phyloP scores from a whole-genome alignment of 2,113 vertebrate genomes.

The Stomatorhinus ivindoensis region DNA sequence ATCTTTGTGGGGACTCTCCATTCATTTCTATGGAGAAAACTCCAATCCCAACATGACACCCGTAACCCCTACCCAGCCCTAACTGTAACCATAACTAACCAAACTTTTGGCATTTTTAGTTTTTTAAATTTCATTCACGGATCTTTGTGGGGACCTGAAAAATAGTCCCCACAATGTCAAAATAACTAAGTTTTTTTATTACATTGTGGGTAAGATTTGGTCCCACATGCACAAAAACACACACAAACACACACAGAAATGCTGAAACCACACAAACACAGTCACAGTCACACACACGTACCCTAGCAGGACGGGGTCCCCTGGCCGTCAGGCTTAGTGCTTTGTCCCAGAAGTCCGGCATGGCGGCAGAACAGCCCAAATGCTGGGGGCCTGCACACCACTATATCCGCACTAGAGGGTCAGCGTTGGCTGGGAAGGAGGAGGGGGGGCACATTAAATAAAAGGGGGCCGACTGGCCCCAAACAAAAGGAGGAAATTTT shows the following conservation, averaged over 20 bases:
- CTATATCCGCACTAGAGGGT: background rate
- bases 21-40: too few species aligned
- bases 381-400: background rate
- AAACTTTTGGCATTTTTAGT: too few species aligned
- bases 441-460: background rate
- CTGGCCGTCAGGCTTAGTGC: background rate
- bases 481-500: conserved; percentile 6
- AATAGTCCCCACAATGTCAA: background rate
- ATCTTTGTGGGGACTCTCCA: too few species aligned
- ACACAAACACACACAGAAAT: background rate
- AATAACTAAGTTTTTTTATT: background rate
- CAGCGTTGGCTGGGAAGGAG: background rate
- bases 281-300: background rate
- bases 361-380: background rate
- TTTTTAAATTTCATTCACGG: too few species aligned
- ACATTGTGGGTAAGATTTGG: too few species aligned
- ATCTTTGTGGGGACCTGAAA: too few species aligned
- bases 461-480: background rate
- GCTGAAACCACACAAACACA: background rate
- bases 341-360: background rate
- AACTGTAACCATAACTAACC: too few species aligned
- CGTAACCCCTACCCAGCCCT: too few species aligned
- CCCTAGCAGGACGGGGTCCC: background rate
- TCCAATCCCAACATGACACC: too few species aligned
- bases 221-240: background rate